A percentile compares a stretch with the other conserved stretches of the same genome.
Evolutionary conservation across 2,797 vertebrate genomes (phyloP).

Genomic region (Myotis planiceps): DNA sequence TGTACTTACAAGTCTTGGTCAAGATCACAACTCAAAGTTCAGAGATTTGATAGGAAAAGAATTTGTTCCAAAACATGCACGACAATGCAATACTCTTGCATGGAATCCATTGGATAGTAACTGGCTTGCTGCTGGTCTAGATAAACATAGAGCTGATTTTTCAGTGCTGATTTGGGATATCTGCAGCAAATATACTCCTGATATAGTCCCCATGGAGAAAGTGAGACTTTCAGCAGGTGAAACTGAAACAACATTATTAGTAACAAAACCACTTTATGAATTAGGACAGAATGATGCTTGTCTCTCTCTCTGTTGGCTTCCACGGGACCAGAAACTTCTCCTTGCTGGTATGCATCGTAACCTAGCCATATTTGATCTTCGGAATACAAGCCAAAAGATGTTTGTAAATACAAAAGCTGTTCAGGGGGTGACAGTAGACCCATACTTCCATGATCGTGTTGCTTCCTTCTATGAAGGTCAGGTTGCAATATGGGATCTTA

Average conservation of each 20-base stretch:
- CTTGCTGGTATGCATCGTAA: conserved; percentile 98
- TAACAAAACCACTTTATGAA: conserved; percentile 97
- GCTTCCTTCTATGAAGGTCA: conserved; percentile 99
- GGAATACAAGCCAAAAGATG: conserved; percentile 98
- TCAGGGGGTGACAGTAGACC: conserved; percentile 97
- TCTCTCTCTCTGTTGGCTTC: conserved; percentile 98
- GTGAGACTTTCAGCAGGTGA: conserved; percentile 94
- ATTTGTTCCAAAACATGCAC: conserved; percentile 97
- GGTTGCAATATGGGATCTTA: conserved; percentile 98
- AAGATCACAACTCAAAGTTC: conserved; percentile 95
- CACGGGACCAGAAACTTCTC: conserved; percentile 96
- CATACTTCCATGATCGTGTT: conserved; percentile 95
- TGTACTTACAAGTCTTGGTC: conserved; percentile 96
- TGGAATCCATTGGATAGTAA: conserved; percentile 98
- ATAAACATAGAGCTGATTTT: conserved; percentile 98
- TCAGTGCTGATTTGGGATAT: conserved; percentile 99
- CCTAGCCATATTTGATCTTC: conserved; percentile 96
- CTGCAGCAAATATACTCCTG: conserved; percentile 95
- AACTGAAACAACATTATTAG: conserved; percentile 91
- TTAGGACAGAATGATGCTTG: conserved; percentile 98
- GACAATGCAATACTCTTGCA: conserved; percentile 97
- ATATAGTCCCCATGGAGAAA: conserved; percentile 92
- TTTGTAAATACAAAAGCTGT: conserved; percentile 99
- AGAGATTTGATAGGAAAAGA: conserved; percentile 97
- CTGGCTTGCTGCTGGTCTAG: conserved; percentile 96